Conservation (phyloP, 1,140 invertebrate genomes). For the Leptinotarsa undecemlineata region DNA sequence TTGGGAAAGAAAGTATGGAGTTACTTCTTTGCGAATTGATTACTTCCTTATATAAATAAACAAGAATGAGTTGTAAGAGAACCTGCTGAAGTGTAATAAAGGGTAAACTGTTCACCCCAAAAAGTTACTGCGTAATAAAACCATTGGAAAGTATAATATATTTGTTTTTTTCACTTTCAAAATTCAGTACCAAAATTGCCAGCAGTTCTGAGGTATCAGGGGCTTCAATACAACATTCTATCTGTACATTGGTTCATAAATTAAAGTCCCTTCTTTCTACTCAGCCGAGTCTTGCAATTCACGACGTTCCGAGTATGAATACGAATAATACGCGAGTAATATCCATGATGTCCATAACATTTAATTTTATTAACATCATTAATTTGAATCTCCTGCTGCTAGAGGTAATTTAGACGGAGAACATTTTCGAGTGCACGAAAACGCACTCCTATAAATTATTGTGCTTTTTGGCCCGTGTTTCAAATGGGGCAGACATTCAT, state of each 20-base stretch:
- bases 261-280: not conserved
- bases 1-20: no score
- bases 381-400: constrained; percentile 1
- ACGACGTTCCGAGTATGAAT: not conserved
- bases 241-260: not conserved
- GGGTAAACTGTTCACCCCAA: no score
- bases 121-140: no score
- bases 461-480: not conserved
- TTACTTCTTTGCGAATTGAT: no score
- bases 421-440: constrained; percentile 5
- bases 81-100: no score
- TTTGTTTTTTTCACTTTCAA: no score
- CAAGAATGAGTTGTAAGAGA: no score
- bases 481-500: constrained; percentile 2
- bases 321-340: constrained; percentile 5
- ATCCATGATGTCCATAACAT: constrained; percentile 3
- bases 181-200: no score
- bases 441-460: constrained; percentile 3
- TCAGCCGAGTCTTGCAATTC: not conserved
- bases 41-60: no score
- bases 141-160: no score
- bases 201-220: no score
- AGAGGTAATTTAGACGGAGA: not conserved
- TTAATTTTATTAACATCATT: constrained; percentile 7
- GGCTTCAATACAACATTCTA: no score